A percentile compares a stretch with the other conserved stretches of the same genome.
Evolutionary conservation across 2,797 vertebrate species (phyloP).

Genomic region (Furcifer pardalis): DNA sequence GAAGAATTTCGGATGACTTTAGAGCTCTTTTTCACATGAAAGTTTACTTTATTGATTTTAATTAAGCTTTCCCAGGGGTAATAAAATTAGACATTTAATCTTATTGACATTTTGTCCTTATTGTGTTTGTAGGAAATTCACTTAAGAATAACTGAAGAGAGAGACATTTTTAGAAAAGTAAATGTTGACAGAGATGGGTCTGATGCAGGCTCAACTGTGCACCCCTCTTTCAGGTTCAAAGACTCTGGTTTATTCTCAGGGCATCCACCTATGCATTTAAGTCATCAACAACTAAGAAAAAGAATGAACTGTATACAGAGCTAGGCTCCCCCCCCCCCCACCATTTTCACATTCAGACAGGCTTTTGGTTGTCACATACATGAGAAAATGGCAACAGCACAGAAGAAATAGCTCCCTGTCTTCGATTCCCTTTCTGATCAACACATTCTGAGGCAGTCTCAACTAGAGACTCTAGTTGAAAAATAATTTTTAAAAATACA

Average conservation of each 20-base stretch:
- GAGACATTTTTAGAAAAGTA: background rate
- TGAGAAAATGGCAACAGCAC: too few species aligned
- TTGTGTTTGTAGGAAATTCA: slow-evolving; percentile 10
- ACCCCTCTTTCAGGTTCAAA: background rate
- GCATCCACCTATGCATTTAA: background rate
- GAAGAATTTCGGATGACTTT: background rate
- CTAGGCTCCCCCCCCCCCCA: too few species aligned
- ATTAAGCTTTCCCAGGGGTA: slow-evolving; percentile 18
- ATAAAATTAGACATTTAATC: slow-evolving; percentile 15
- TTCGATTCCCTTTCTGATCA: too few species aligned
- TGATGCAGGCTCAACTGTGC: background rate
- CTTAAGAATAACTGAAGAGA: background rate
- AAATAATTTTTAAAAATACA: too few species aligned
- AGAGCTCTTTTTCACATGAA: background rate
- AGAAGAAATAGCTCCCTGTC: too few species aligned
- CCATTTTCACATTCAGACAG: too few species aligned
- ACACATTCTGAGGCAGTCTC: too few species aligned
- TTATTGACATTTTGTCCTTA: slow-evolving; percentile 16
- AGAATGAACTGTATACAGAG: background rate
- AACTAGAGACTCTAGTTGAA: too few species aligned
- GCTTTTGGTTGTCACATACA: too few species aligned
- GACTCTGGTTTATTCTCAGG: background rate
- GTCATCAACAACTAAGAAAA: background rate
- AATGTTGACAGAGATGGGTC: background rate
- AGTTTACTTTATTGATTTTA: slow-evolving; percentile 26